phyloP scores from a whole-genome alignment of 2,797 vertebrate species.

The Poeciliopsis turneri region DNA sequence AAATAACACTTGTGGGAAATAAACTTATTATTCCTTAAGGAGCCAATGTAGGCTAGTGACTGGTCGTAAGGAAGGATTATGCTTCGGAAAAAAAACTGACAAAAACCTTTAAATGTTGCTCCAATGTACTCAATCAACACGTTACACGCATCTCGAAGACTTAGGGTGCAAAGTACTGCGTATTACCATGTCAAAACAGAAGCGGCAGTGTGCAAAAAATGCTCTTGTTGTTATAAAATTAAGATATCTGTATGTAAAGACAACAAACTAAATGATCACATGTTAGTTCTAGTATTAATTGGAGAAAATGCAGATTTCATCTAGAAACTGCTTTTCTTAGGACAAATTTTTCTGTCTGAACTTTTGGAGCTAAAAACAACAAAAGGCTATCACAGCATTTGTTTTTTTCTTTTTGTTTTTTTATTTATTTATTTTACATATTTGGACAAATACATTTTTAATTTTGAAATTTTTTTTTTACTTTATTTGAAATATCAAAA shows the following conservation, averaged over 20 bases:
- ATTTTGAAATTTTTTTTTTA: not conserved
- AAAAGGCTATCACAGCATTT: not conserved
- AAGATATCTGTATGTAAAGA: not conserved
- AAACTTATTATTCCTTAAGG: not conserved
- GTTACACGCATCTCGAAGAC: not conserved
- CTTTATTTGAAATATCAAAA: not conserved
- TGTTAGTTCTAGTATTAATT: not conserved
- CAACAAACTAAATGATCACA: not conserved
- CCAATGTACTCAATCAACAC: not conserved
- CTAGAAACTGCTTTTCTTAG: not conserved
- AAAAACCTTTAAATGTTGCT: not conserved
- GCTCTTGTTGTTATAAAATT: not conserved
- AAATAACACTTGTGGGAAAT: constrained; percentile 8
- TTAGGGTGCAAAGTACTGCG: not conserved
- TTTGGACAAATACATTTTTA: no score
- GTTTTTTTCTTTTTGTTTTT: not conserved
- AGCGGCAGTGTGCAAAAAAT: not conserved
- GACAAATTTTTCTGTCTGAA: not conserved
- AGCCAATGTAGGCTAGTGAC: not conserved
- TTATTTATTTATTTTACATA: no score
- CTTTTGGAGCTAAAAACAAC: not conserved
- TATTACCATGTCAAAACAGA: not conserved
- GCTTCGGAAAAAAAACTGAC: not conserved
- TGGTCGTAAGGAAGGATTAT: not conserved
- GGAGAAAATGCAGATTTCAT: not conserved